Percentiles rank a stretch among this genome's conserved stretches.
Evolutionary conservation across 1,140 invertebrate species (phyloP).

Genomic region (Thrips palmi): DNA sequence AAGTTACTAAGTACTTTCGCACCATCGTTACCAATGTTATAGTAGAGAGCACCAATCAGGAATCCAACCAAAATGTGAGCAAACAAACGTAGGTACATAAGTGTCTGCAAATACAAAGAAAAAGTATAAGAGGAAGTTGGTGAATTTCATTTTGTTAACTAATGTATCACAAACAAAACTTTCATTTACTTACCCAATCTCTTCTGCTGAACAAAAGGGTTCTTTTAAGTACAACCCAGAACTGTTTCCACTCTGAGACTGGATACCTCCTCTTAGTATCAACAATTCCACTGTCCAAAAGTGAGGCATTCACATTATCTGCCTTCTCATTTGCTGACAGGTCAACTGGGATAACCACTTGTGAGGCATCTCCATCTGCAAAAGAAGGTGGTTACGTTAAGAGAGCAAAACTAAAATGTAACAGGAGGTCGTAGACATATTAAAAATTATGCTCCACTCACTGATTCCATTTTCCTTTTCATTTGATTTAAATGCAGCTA

Average conservation of each 20-base stretch:
- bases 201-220: conserved; percentile 60
- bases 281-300: conserved; percentile 42
- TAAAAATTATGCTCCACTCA: not conserved
- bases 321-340: conserved; percentile 20
- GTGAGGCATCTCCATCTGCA: conserved; percentile 22
- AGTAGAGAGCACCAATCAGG: conserved; percentile 81
- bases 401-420: too few relatives aligned
- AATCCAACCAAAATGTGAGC: conserved; percentile 82
- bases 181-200: conserved; percentile 47
- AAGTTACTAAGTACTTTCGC: conserved; percentile 90
- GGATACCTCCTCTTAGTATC: conserved; percentile 39
- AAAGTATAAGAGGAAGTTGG: conserved; percentile 11
- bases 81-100: conserved; percentile 84
- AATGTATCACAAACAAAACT: not conserved
- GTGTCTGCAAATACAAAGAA: conserved; percentile 61
- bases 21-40: conserved; percentile 84
- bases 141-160: conserved; percentile 4
- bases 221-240: conserved; percentile 61
- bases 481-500: not conserved
- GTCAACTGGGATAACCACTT: conserved; percentile 34
- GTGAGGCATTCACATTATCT: conserved; percentile 41
- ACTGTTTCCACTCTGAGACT: conserved; percentile 54
- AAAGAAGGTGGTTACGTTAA: too few relatives aligned
- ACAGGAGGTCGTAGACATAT: too few relatives aligned
- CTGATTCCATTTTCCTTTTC: conserved; percentile 6